Evolutionary conservation across 2,888 invertebrate species (phyloP), one percentile per base, ranked within the genome.

Genomic region (Tetranychus truncatus): DNA sequence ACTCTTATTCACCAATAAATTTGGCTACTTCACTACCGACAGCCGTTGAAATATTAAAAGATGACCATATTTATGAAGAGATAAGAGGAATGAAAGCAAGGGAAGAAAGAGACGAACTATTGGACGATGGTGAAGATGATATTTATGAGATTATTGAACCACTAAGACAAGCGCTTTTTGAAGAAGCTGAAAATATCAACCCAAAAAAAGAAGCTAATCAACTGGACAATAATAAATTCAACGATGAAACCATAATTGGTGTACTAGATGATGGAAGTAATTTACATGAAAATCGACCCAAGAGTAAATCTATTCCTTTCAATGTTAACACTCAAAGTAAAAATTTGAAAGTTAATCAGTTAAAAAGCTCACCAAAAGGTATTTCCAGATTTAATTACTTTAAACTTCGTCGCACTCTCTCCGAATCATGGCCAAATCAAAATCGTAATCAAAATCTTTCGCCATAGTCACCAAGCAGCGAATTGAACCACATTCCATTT

Each of bases 31-130:
- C 55, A 5, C 7, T 55, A 15, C 55, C 55, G 9, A 15, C 55
- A 55, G 15, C 55, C 9, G 55, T 55, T 55, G 15, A 9, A 55
- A 55, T 15, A 15, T 55, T 7, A 55, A 6, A 55, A 55, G 55
- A 55, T 21, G 69, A 69, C 20, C 69, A 69, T 8, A 69, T 69
- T 69, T 69, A 69, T 69, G 69, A 69, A 20, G 69, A 69, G 69
- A 69, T 66, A 66, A 20, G 66, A 66, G 34, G 34, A 1, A 34
- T 55, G 5, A 55, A 6, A 55, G 55, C 55, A 55, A 55, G 9
- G 2, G 15, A 55, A 15, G 55, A 55, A 55, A 55, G 15, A 6
- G 11, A 15, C 6, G 55, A 55, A 55, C 55, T 15, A 6, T 7
- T 15, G 15, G 15, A 55, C 55, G 15, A 9, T 55, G 55, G 15